phyloP scores from a whole-genome alignment of 2,113 vertebrate species.

The Chionis minor region DNA sequence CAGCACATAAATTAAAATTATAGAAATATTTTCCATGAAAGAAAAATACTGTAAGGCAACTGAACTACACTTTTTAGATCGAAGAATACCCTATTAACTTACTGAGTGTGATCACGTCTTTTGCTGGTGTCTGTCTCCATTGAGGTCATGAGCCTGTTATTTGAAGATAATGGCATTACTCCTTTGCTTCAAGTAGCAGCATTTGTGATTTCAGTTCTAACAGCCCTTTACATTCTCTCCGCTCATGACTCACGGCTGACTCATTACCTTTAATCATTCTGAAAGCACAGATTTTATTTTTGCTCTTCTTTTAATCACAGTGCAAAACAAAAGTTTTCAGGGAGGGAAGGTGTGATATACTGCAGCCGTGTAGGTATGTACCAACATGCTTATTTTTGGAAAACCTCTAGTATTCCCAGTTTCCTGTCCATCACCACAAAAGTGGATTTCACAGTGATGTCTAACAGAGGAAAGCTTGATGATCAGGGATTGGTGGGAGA shows the following conservation, averaged over 20 bases:
- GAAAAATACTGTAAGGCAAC: neutral
- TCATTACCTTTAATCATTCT: constrained; percentile 42
- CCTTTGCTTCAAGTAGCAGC: neutral
- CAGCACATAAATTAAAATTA: neutral
- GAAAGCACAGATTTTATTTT: constrained; percentile 39
- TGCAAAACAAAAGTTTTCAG: neutral
- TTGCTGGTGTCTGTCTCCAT: neutral
- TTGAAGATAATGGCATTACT: constrained; percentile 15
- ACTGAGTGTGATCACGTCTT: neutral
- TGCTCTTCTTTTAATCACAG: constrained; percentile 1
- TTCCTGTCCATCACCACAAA: neutral
- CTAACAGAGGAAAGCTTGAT: neutral
- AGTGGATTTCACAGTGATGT: neutral
- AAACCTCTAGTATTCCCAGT: neutral
- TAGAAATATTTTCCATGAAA: neutral
- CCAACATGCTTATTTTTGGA: neutral
- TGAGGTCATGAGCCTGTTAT: constrained; percentile 21
- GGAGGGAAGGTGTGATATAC: neutral
- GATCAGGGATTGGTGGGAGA: neutral
- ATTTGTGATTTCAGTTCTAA: constrained; percentile 12
- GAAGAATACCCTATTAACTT: neutral
- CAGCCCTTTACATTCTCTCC: neutral
- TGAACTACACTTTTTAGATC: neutral
- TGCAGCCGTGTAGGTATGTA: neutral
- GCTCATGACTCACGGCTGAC: constrained; percentile 33